Evolutionary conservation across 2,797 vertebrate species (phyloP), one percentile per base, ranked within the genome.

Genomic region (Pipistrellus nathusii): DNA sequence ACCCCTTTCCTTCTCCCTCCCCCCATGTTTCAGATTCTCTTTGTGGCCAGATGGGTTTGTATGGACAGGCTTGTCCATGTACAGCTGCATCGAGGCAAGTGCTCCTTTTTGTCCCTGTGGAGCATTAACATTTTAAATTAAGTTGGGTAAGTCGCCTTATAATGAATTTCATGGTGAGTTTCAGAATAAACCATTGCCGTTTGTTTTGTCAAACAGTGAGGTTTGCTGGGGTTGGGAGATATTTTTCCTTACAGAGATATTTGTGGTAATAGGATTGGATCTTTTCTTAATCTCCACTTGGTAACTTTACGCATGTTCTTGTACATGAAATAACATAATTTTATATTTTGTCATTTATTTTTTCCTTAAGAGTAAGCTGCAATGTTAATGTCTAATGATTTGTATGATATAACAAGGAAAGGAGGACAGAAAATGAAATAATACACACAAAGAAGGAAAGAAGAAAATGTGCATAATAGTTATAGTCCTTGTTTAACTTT

Each of bases 11-110:
- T 5, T 17, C 51, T 5, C 51, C 15, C 17, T 17, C 51, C 18
- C 51, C 17, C 51, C 48, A 1, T n/a, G 57, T 97, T 97, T 93
- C 90, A 97, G 97, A 93, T 97, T 97, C 64, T 97, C 57, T 96
- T 97, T 95, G 96, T 96, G 96, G 94, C 96, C 97, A 97, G 96
- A 97, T 97, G 96, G 97, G 97, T 97, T 97, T 97, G 96, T 96
- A 97, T 97, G 97, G 96, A 97, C 96, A 97, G 72, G 20, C 88
- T 96, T 97, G 97, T 97, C 97, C 97, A 97, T 97, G 96, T 97
- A 96, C 97, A 96, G 97, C 96, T 97, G 95, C 94, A 92, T 96
- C 96, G 97, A 97, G 96, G 97, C 95, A 38, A 96, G 96, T 94
- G 14, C 51, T 68, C 8, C 81, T 71, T 38, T 85, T 88, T 87